Base-by-base conservation (phyloP, 2,888 invertebrate species). In the Andrena hattorfiana region DNA sequence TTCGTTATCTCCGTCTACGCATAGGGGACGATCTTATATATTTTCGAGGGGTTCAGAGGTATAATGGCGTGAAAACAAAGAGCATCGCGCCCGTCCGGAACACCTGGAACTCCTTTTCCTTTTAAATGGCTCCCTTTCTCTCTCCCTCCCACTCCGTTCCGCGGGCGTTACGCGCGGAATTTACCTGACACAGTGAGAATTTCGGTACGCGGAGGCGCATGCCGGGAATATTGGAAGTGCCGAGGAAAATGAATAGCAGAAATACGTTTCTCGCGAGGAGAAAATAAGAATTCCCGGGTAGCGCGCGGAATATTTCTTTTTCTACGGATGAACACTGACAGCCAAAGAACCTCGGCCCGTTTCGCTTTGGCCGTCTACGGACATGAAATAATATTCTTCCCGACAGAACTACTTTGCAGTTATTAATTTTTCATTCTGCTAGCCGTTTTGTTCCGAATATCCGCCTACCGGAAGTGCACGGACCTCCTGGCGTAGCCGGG, bases 41-140 rank as follows among this genome's bases (percentile, higher is more conserved):
- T 82, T 88, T 88, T 77, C 56, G 62, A 67, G 76, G 63, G 78
- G 56, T 72, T 75, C 70, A 5, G 42, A 56, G 48, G 48, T 56
- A 74, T 80, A 79, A 77, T 75, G 70, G 66, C 62, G 62, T 42
- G 79, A 74, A 79, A 83, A 86, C 86, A 83, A 86, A 71, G 70
- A 60, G 59, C n/a, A 49, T 20, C 64, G 71, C 60, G 23, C 56
- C 42, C 60, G 63, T 54, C 63, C 48, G 62, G 60, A 67, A 80
- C 79, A 86, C 70, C 85, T 86, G 83, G 79, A 75, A 70, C 42
- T 42, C 72, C n/a, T 70, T 69, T 62, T 35, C 26, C 68, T 32
- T 62, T 67, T 23, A 71, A 63, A 48, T 32, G 7, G 16, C 59
- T 59, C n/a, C 28, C 56, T 56, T 4, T 56, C 56, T 51, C 51